Evolutionary conservation across 2,888 invertebrate species (phyloP).

Genomic region (Heliconius ismenius): DNA sequence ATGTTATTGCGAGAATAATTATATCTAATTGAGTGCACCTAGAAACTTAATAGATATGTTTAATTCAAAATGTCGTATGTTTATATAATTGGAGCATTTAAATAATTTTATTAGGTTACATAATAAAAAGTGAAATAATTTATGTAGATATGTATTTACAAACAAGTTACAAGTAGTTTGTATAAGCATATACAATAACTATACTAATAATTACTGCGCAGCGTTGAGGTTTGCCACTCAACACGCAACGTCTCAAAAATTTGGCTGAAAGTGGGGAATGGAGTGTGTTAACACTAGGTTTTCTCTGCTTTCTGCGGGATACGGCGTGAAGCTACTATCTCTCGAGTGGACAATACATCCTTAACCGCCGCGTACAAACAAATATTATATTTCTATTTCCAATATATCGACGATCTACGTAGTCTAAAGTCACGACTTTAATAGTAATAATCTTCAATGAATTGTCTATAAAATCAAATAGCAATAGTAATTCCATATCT

Average conservation of each 20-base stretch:
- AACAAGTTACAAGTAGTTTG: background rate
- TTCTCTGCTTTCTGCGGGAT: background rate
- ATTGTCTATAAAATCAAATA: no score
- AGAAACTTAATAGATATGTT: conserved; percentile 6
- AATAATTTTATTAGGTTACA: background rate
- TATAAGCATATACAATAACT: no score
- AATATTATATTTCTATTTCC: no score
- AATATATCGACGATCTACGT: no score
- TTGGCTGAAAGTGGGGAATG: background rate
- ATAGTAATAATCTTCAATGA: no score
- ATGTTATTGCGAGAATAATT: conserved; percentile 18
- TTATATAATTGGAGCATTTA: conserved; percentile 1
- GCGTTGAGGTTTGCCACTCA: background rate
- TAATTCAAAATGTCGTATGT: conserved; percentile 3
- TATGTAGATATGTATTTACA: background rate
- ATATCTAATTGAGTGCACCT: conserved; percentile 1
- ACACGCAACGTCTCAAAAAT: background rate
- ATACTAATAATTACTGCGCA: no score
- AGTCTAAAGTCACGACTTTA: no score
- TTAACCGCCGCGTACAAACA: no score
- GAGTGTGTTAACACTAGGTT: background rate
- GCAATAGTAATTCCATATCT: background rate
- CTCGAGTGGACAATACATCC: no score
- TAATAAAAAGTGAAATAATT: background rate
- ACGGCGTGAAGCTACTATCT: background rate